Percentiles rank a stretch among this genome's conserved stretches.
Conservation (phyloP, 1,140 invertebrate genomes). For the Drosophila pallidifrons region DNA sequence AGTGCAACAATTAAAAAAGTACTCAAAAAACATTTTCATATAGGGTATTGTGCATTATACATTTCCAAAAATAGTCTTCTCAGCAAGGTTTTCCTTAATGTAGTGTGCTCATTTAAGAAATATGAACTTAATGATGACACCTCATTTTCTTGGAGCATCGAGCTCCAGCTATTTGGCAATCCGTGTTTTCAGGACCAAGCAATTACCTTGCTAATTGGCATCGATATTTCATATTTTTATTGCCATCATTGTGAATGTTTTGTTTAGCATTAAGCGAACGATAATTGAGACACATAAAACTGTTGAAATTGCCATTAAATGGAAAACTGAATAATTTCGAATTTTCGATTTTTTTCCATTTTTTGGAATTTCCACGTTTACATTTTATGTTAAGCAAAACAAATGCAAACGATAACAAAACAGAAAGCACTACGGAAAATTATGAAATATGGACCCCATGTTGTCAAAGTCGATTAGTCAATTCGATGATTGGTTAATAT, state of each 20-base stretch:
- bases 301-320: constrained; percentile 48
- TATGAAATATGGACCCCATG: constrained; percentile 65
- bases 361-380: not conserved
- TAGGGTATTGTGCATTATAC: no score
- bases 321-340: constrained; percentile 18
- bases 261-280: constrained; percentile 44
- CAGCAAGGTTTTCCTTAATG: not conserved
- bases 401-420: constrained; percentile 40
- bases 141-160: not conserved
- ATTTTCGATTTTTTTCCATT: constrained; percentile 15
- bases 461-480: constrained; percentile 64
- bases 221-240: constrained; percentile 65
- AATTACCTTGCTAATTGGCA: constrained; percentile 49
- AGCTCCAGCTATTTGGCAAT: constrained; percentile 6
- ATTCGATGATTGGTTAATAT: constrained; percentile 31
- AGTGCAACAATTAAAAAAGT: no score
- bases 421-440: constrained; percentile 6
- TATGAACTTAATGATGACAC: constrained; percentile 1
- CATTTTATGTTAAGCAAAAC: constrained; percentile 56
- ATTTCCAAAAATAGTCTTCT: no score
- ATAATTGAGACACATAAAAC: constrained; percentile 68
- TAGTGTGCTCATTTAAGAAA: not conserved
- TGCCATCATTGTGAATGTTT: constrained; percentile 37
- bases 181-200: not conserved
- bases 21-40: no score